Conservation (phyloP, 2,888 invertebrate genomes). For the Lomographa bimaculata region DNA sequence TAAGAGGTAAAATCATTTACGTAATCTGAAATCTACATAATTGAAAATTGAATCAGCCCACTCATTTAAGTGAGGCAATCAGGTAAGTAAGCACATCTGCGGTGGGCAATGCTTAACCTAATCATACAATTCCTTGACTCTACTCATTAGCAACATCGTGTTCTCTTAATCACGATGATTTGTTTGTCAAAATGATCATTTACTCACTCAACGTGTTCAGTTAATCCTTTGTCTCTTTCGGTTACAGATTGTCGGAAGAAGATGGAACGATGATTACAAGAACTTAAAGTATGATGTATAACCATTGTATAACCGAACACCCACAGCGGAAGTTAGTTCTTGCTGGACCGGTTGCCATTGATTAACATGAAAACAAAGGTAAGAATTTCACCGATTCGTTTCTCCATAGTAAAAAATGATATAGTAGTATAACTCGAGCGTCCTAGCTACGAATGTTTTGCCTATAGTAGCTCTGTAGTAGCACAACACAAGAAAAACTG, state of each 20-base stretch:
- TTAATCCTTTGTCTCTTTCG: constrained; percentile 35
- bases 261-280: constrained; percentile 37
- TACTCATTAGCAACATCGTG: constrained; percentile 39
- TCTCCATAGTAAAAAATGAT: no score
- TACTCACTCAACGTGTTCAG: constrained; percentile 40
- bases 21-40: constrained; percentile 23
- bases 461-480: no score
- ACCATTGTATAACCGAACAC: constrained; percentile 55
- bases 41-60: constrained; percentile 24
- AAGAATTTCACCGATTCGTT: constrained; percentile 74
- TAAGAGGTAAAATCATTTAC: constrained; percentile 8
- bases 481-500: no score
- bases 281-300: constrained; percentile 51
- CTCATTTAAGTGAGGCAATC: constrained; percentile 21
- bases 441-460: no score
- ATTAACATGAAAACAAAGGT: constrained; percentile 81
- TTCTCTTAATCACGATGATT: constrained; percentile 47
- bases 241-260: constrained; percentile 27
- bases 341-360: constrained; percentile 61
- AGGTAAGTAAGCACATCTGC: constrained; percentile 28
- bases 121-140: constrained; percentile 39
- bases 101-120: constrained; percentile 36
- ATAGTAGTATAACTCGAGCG: no score
- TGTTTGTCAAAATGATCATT: constrained; percentile 56
- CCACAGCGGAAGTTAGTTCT: constrained; percentile 70